phyloP scores from a whole-genome alignment of 2,797 vertebrate genomes.

The Macrochelys suwanniensis region DNA sequence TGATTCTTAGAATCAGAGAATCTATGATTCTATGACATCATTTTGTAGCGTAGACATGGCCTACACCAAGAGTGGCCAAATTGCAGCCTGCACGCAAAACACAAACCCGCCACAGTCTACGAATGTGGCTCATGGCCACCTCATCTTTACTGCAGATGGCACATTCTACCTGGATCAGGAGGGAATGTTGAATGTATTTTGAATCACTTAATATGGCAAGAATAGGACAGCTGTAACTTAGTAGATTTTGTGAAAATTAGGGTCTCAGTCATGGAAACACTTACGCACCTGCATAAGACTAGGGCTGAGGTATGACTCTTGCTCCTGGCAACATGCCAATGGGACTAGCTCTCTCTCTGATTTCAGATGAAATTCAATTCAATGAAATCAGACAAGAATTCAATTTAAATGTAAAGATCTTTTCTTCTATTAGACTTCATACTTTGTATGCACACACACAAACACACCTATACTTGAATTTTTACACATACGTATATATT shows the following conservation, averaged over 20 bases:
- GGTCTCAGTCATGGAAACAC: neutral
- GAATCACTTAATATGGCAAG: too few species aligned
- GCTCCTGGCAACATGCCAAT: neutral
- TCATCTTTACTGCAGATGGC: fast-evolving
- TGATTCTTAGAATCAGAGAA: too few species aligned
- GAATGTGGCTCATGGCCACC: fast-evolving
- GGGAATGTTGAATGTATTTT: neutral
- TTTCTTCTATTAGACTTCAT: fast-evolving
- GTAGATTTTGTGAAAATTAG: fast-evolving
- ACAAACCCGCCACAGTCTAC: fast-evolving
- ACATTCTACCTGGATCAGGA: neutral
- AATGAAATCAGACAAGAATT: neutral
- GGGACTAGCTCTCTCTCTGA: neutral
- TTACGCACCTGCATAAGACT: neutral
- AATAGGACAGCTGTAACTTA: neutral
- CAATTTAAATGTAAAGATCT: neutral
- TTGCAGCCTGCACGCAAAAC: fast-evolving
- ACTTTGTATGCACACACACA: fast-evolving
- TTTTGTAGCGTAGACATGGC: neutral
- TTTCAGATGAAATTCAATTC: neutral
- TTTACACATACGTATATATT: neutral
- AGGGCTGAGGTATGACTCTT: neutral
- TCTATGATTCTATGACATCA: too few species aligned
- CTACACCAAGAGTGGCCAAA: fast-evolving
- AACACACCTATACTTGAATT: fast-evolving